These are phyloP conservation scores for Propithecus perrieri DNA, from an alignment of 2,797 vertebrate genomes.

Conservation along the genomic window DNA sequence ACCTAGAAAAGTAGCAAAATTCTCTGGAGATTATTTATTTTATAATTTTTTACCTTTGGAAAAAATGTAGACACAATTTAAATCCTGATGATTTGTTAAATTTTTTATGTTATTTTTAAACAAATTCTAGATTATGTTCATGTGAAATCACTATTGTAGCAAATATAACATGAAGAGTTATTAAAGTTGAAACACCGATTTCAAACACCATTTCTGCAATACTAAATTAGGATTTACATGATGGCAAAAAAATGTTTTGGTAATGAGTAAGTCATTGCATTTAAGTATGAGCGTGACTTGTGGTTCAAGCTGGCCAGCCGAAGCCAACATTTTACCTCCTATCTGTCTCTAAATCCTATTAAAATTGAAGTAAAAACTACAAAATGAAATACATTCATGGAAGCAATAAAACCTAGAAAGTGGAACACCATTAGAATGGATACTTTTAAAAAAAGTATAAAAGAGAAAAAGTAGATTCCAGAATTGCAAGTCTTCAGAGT, in stretches of 20 bases:
- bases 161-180: neutral
- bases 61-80: neutral
- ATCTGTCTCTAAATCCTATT: neutral
- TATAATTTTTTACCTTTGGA: neutral
- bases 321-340: neutral
- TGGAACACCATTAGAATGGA: neutral
- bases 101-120: neutral
- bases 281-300: neutral
- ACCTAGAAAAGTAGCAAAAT: neutral
- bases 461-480: neutral
- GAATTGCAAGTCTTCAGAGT: no score
- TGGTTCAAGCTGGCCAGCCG: neutral
- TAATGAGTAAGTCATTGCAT: neutral
- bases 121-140: neutral
- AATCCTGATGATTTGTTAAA: neutral
- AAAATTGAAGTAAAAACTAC: neutral
- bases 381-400: neutral
- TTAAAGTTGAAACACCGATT: neutral
- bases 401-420: neutral
- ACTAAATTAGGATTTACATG: neutral
- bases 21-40: neutral
- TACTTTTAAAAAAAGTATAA: neutral
- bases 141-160: neutral
- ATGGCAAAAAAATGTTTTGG: neutral
- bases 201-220: neutral